Evolutionary conservation across 2,888 invertebrate genomes (phyloP).

Genomic region (Lutraria lutraria): DNA sequence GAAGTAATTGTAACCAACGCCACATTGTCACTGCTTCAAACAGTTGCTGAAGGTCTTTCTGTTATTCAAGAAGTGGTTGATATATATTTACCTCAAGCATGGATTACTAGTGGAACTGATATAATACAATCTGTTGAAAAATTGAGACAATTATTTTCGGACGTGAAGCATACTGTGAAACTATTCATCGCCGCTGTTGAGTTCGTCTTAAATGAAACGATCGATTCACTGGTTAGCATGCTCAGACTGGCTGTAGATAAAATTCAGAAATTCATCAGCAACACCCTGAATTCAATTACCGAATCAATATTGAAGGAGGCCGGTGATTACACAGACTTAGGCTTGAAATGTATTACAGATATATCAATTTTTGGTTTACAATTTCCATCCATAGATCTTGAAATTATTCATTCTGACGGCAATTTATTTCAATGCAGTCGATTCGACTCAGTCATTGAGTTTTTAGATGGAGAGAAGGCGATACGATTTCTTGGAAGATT

Average conservation of each 20-base stretch:
- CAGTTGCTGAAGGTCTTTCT: not conserved
- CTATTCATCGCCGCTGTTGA: not conserved
- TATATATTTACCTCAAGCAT: not conserved
- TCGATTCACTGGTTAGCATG: not conserved
- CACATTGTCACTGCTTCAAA: not conserved
- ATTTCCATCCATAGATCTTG: conserved; percentile 48
- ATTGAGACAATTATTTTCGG: not conserved
- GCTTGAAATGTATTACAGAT: conserved; percentile 26
- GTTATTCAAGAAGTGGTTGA: not conserved
- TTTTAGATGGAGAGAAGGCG: conserved; percentile 54
- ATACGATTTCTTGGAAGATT: conserved; percentile 40
- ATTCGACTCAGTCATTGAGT: conserved; percentile 49
- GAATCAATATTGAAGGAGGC: not conserved
- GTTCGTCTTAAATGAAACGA: not conserved
- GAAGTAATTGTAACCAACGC: not conserved
- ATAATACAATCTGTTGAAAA: not conserved
- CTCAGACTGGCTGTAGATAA: not conserved
- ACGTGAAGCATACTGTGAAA: not conserved
- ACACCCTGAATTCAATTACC: not conserved
- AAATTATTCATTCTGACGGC: conserved; percentile 49
- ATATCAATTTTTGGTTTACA: not conserved
- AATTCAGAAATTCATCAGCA: not conserved
- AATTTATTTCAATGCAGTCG: conserved; percentile 51
- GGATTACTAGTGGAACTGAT: not conserved
- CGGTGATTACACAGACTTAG: conserved; percentile 38